phyloP scores from a whole-genome alignment of 30 jellyfish, hydroid and myxozoan genomes.

The Turritopsis dohrnii region DNA sequence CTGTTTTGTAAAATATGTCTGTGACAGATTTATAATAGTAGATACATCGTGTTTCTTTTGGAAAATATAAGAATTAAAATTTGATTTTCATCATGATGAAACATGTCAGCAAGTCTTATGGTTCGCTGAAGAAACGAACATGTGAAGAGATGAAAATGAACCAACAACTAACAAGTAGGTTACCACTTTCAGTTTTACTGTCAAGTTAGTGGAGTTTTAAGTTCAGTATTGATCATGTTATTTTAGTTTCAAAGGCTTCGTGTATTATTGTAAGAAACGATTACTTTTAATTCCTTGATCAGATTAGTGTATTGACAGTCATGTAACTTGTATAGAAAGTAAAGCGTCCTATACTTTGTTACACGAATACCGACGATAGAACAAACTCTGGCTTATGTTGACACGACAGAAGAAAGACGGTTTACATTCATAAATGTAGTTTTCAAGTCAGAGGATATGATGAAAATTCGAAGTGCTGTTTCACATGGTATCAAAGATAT shows the following conservation, averaged over 20 bases:
- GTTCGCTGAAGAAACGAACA: not conserved
- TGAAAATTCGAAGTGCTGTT: not conserved
- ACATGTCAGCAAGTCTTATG: not conserved
- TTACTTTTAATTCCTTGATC: not conserved
- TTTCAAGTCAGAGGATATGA: not conserved
- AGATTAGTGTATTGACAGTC: not conserved
- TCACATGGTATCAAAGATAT: not conserved
- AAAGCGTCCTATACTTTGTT: not conserved
- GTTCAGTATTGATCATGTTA: not conserved
- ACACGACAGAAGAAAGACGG: not conserved
- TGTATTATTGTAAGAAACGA: not conserved
- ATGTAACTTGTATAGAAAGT: not conserved
- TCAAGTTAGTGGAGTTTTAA: not conserved
- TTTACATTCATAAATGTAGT: not conserved
- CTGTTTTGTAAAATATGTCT: not conserved
- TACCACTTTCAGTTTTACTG: not conserved
- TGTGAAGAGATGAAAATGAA: not conserved
- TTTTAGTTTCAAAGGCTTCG: not conserved
- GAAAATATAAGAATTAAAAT: not conserved
- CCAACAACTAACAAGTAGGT: not conserved
- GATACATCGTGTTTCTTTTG: not conserved
- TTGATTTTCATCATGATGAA: not conserved
- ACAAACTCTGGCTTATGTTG: not conserved
- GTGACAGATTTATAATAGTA: not conserved
- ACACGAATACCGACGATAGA: not conserved